phyloP scores from a whole-genome alignment of 2,888 invertebrate species.

The Troilus luridus region DNA sequence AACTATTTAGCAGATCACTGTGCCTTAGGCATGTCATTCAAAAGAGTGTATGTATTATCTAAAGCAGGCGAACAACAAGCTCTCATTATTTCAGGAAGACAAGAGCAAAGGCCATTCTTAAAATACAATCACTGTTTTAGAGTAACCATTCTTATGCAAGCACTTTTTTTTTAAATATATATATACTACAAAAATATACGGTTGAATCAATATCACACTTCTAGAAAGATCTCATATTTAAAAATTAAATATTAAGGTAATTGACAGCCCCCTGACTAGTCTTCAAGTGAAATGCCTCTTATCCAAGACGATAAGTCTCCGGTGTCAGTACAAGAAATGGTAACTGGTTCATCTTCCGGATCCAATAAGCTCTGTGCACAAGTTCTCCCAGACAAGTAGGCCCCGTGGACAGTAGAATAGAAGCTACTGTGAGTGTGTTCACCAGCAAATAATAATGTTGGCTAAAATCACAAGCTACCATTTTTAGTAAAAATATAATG shows the following conservation, averaged over 20 bases:
- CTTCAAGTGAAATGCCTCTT: conserved; percentile 84
- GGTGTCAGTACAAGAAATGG: conserved; percentile 78
- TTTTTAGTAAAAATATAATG: conserved; percentile 51
- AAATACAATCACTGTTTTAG: neutral
- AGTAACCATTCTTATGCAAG: conserved; percentile 10
- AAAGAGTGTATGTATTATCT: neutral
- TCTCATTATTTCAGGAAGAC: conserved; percentile 41
- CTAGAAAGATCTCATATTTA: neutral
- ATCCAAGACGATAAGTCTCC: conserved; percentile 90
- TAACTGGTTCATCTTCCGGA: conserved; percentile 70
- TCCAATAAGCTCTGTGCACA: conserved; percentile 83
- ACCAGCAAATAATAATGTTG: conserved; percentile 90
- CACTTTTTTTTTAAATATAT: neutral
- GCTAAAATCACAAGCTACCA: conserved; percentile 74
- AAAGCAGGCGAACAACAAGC: conserved; percentile 12
- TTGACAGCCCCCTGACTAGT: neutral
- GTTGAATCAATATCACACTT: conserved; percentile 33
- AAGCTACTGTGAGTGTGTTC: conserved; percentile 96
- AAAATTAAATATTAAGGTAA: conserved; percentile 11
- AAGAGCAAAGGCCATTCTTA: conserved; percentile 31
- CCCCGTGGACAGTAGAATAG: conserved; percentile 96
- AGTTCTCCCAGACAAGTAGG: conserved; percentile 87
- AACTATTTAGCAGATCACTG: neutral
- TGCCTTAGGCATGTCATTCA: neutral
- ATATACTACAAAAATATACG: conserved; percentile 32